A percentile compares a stretch with the other conserved stretches of the same genome.
Conservation (phyloP, 2,888 invertebrate genomes). For the Melipona beecheii region DNA sequence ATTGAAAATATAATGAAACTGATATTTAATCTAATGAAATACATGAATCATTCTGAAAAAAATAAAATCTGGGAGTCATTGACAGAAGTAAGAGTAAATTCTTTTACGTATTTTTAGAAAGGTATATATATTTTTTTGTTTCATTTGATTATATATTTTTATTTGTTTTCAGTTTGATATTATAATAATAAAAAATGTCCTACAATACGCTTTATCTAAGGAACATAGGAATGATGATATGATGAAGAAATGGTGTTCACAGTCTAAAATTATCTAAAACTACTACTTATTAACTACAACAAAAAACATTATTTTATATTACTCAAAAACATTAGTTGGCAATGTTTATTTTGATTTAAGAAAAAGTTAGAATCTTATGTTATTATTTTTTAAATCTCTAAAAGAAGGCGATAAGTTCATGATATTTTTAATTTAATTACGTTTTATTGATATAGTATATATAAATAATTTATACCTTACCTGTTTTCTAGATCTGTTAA, state of each 20-base stretch:
- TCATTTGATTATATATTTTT: neutral
- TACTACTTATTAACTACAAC: conserved; percentile 83
- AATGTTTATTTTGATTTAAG: conserved; percentile 31
- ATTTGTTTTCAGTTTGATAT: conserved; percentile 70
- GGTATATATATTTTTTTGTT: neutral
- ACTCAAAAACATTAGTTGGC: neutral
- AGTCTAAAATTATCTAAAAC: conserved; percentile 80
- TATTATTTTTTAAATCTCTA: conserved; percentile 74
- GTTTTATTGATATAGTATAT: neutral
- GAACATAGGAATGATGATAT: conserved; percentile 82
- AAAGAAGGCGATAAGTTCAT: conserved; percentile 82
- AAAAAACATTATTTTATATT: conserved; percentile 63
- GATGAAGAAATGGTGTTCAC: conserved; percentile 85
- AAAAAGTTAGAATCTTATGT: conserved; percentile 71
- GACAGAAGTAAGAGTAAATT: conserved; percentile 83
- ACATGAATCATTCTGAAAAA: no score
- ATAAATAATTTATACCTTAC: conserved; percentile 19
- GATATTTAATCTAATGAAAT: conserved; percentile 78
- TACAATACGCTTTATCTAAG: conserved; percentile 82
- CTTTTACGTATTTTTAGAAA: neutral
- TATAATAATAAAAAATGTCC: conserved; percentile 68
- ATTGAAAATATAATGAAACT: no score
- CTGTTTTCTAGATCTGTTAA: conserved; percentile 82
- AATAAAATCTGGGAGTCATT: conserved; percentile 86
- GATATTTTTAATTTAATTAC: neutral